Percentiles rank a stretch among this genome's conserved stretches.
Conservation (phyloP, 2,888 invertebrate genomes). For the Cheilosia scutellata region DNA sequence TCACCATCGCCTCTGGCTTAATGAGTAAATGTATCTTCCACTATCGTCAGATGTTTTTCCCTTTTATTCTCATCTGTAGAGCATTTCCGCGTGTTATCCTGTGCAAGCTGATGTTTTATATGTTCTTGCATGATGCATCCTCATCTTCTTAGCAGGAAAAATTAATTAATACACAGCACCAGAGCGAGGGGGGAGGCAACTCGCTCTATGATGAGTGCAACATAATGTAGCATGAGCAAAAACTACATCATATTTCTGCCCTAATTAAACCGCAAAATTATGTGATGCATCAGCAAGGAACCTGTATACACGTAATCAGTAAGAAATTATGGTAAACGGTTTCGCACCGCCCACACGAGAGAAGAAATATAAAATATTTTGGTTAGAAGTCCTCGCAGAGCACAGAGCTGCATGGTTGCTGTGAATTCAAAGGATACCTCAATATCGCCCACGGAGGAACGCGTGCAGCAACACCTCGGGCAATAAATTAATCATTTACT, state of each 20-base stretch:
- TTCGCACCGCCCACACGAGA: conserved; percentile 3
- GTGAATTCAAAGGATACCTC: conserved; percentile 54
- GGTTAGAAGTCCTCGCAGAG: neutral
- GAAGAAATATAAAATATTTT: neutral
- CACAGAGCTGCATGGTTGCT: too few relatives aligned
- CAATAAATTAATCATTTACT: conserved; percentile 70
- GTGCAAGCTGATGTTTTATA: neutral
- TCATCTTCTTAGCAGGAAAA: conserved; percentile 35
- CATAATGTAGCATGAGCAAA: conserved; percentile 21
- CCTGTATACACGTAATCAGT: conserved; percentile 20
- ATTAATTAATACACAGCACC: conserved; percentile 32
- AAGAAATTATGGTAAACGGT: conserved; percentile 51
- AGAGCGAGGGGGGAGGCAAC: neutral
- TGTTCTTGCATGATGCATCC: conserved; percentile 17
- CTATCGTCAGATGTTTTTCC: conserved; percentile 19
- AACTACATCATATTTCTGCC: conserved; percentile 56
- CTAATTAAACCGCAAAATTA: conserved; percentile 69
- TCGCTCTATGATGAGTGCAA: conserved; percentile 18
- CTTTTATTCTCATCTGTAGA: conserved; percentile 9
- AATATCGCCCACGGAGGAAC: conserved; percentile 59
- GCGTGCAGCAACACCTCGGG: conserved; percentile 69
- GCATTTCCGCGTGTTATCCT: conserved; percentile 48
- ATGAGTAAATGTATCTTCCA: conserved; percentile 49
- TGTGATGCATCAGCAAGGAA: conserved; percentile 53
- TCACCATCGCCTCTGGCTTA: conserved; percentile 24